phyloP scores from a whole-genome alignment of 2,797 vertebrate species.

The Myotis planiceps region DNA sequence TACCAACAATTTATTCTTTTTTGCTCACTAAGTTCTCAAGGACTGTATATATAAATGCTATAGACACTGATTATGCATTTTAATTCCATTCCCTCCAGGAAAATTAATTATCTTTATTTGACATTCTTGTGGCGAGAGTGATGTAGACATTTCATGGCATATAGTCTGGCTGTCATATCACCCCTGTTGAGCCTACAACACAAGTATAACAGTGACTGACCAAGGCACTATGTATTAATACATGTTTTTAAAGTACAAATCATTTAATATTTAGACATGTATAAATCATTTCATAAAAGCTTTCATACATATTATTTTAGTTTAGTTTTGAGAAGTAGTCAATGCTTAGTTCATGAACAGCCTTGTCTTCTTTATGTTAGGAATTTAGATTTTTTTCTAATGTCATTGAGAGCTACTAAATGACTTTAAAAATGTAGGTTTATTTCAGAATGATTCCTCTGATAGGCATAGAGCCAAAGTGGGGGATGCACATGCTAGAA shows the following conservation, averaged over 20 bases:
- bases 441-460: background rate
- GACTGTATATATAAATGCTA: background rate
- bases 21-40: background rate
- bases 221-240: background rate
- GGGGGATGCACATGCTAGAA: rapidly evolving
- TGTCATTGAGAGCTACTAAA: background rate
- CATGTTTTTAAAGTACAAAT: background rate
- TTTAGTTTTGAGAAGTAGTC: background rate
- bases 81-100: background rate
- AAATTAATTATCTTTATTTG: background rate
- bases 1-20: background rate
- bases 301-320: background rate
- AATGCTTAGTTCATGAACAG: background rate
- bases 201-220: background rate
- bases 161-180: background rate
- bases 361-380: background rate
- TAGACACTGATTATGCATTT: background rate
- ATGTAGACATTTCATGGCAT: background rate
- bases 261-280: background rate
- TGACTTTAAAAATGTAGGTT: background rate
- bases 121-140: background rate
- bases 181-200: background rate
- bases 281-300: background rate
- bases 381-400: background rate
- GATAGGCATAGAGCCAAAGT: background rate